Evolutionary conservation across 2,888 invertebrate species (phyloP), one percentile per base, ranked within the genome.

Genomic region (Apocheima hispidaria): DNA sequence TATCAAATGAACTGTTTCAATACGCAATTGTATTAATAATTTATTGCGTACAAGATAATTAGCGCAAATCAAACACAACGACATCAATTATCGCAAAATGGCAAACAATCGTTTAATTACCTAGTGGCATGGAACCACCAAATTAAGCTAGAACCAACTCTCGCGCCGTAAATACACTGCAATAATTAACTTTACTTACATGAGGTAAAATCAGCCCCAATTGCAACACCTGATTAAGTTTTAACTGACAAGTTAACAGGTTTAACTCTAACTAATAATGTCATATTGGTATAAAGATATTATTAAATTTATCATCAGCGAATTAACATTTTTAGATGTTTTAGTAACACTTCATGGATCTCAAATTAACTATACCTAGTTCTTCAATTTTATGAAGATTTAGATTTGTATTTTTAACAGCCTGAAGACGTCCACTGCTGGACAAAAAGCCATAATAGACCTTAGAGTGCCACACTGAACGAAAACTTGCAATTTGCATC

Each of bases 51-150:
- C 78, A 86, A 84, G 84, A 86, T 90, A 90, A 91, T 91, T 90
- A 89, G 88, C 77, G 77, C 83, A 88, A 90, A 90, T 90, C 90
- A 90, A 90, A 90, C 89, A 87, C 81, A 77, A 78, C 79, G 78
- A 87, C 88, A 88, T 90, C 85, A 90, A 91, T 89, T 89, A 89
- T 87, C 81, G 75, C 86, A 83, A 89, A 91, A 90, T 87, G 85
- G 85, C 88, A 90, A 90, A 91, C 90, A 91, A 88, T 87, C 85
- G 88, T 82, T 88, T 88, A 91, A 90, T 90, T 90, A 89, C 80
- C 83, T 79, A 83, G 80, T 82, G 81, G 84, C 78, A 82, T 83
- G 87, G 81, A 86, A 88, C 89, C 87, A 78, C 88, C 72, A 84
- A 89, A 90, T 90, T 88, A 87, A 88, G 81, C 88, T 78, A 74